Percentiles rank a stretch among this genome's conserved stretches.
Evolutionary conservation across 2,888 invertebrate species (phyloP).

Genomic region (Troides aeacus): DNA sequence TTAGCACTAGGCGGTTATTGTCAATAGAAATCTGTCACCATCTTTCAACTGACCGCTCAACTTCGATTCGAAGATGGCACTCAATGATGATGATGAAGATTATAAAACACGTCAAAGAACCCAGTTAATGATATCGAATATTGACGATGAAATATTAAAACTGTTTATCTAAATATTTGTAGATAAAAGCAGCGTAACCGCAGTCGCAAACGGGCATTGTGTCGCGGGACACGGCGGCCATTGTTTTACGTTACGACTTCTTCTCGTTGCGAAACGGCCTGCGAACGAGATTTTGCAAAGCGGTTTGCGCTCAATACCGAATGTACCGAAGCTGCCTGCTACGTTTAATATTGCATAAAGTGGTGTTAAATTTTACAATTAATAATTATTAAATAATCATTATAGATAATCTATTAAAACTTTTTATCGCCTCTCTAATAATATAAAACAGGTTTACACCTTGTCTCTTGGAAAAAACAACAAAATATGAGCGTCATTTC

Average conservation of each 20-base stretch:
- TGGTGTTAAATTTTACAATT: not conserved
- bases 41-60: not conserved
- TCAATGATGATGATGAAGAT: not conserved
- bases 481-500: too few species aligned
- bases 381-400: not conserved
- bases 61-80: too few species aligned
- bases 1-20: not conserved
- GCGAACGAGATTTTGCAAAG: constrained; percentile 61
- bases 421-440: not conserved
- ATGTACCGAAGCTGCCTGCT: not conserved
- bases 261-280: constrained; percentile 57
- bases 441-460: not conserved
- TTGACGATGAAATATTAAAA: not conserved
- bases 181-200: constrained; percentile 36
- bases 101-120: not conserved
- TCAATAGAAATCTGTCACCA: not conserved
- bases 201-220: constrained; percentile 56
- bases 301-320: constrained; percentile 43
- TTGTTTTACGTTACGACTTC: constrained; percentile 57
- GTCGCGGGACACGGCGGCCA: constrained; percentile 52
- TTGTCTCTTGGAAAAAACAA: not conserved
- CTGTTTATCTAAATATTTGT: constrained; percentile 4
- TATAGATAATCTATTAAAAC: not conserved
- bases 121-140: not conserved
- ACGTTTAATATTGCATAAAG: constrained; percentile 10